Evolutionary conservation across 92 coral and sea anemone species (phyloP).

Genomic region (Epizoanthus fatuus): DNA sequence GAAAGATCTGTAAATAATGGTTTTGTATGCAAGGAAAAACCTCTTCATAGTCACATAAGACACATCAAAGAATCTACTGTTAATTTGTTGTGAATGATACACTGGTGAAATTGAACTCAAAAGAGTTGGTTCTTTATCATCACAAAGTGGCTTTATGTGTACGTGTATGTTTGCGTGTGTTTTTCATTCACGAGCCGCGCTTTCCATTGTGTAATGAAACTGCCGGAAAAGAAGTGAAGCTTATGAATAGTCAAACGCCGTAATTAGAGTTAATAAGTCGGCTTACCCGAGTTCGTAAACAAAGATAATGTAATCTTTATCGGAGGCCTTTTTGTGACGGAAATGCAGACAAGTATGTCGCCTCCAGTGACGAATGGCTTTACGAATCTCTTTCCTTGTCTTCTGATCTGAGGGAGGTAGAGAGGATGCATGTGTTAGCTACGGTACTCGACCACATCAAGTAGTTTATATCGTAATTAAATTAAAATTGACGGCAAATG

Average conservation of each 20-base stretch:
- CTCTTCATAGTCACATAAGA: slow-evolving; percentile 42
- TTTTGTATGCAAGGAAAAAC: slow-evolving; percentile 37
- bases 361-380: slow-evolving; percentile 95
- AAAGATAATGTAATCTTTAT: slow-evolving; percentile 92
- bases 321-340: slow-evolving; percentile 87
- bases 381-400: slow-evolving; percentile 85
- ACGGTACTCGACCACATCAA: slow-evolving; percentile 49
- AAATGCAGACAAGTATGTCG: slow-evolving; percentile 93
- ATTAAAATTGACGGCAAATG: slow-evolving; percentile 88
- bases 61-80: slow-evolving; percentile 12
- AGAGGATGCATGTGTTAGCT: slow-evolving; percentile 41
- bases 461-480: slow-evolving; percentile 82
- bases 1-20: slow-evolving; percentile 30
- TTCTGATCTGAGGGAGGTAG: slow-evolving; percentile 63
- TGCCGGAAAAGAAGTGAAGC: slow-evolving; percentile 46
- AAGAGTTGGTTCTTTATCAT: slow-evolving; percentile 26
- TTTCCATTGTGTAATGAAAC: slow-evolving; percentile 45
- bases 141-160: slow-evolving; percentile 29
- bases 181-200: slow-evolving; percentile 27
- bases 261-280: slow-evolving; percentile 29
- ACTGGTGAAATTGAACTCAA: slow-evolving; percentile 32
- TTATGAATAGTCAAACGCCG: slow-evolving; percentile 43
- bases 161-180: slow-evolving; percentile 37
- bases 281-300: slow-evolving; percentile 97
- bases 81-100: slow-evolving; percentile 31